These are phyloP conservation scores for Sturnus vulgaris DNA, from an alignment of 2,113 vertebrate genomes.

Conservation along the genomic window DNA sequence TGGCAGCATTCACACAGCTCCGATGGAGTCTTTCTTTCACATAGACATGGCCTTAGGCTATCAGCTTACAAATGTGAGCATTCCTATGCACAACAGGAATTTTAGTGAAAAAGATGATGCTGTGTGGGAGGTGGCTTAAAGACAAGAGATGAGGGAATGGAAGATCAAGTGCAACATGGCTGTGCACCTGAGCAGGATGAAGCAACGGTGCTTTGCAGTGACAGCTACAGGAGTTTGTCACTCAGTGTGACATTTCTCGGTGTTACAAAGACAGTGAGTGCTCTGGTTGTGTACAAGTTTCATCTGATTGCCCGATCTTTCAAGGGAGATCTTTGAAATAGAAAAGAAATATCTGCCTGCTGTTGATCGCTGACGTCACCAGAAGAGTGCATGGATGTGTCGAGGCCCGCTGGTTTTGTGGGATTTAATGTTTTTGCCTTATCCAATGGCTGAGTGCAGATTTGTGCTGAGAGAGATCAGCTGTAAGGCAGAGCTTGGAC, in stretches of 20 bases:
- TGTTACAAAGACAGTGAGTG: not conserved
- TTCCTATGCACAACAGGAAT: not conserved
- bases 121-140: not conserved
- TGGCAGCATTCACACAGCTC: not conserved
- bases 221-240: not conserved
- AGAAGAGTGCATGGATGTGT: not conserved
- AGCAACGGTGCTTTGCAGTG: not conserved
- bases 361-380: not conserved
- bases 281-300: not conserved
- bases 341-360: not conserved
- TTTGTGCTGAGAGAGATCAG: not conserved
- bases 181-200: not conserved
- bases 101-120: not conserved
- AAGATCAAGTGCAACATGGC: not conserved
- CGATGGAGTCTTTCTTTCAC: not conserved
- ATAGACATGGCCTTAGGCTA: not conserved
- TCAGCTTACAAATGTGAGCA: not conserved
- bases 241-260: not conserved
- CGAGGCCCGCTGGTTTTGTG: not conserved
- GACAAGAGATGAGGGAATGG: not conserved
- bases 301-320: not conserved
- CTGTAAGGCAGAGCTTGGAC: not conserved
- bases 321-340: not conserved
- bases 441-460: not conserved
- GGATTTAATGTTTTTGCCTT: not conserved